A percentile compares a stretch with the other conserved stretches of the same genome.
Evolutionary conservation across 2,113 vertebrate genomes (phyloP).

Genomic region (Lagopus leucura): DNA sequence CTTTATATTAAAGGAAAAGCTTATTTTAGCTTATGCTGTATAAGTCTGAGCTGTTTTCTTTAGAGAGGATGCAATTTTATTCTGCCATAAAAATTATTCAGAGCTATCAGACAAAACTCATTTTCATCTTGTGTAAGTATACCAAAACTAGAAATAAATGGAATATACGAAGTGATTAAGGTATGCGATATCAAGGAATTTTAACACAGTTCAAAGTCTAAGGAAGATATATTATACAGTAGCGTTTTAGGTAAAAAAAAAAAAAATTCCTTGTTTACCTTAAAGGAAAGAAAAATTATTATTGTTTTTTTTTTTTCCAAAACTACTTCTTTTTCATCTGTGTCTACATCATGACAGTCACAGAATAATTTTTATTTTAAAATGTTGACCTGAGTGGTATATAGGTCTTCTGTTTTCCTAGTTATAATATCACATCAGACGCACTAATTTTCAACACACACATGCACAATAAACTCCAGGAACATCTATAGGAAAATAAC

Average conservation of each 20-base stretch:
- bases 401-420: not conserved
- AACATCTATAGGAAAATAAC: not conserved
- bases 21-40: not conserved
- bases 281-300: not conserved
- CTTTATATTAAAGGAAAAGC: not conserved
- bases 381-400: not conserved
- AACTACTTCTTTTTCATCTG: not conserved
- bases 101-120: not conserved
- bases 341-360: not conserved
- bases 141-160: not conserved
- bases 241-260: not conserved
- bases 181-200: not conserved
- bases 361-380: not conserved
- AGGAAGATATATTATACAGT: not conserved
- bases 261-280: not conserved
- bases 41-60: not conserved
- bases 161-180: not conserved
- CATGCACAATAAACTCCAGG: not conserved
- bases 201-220: not conserved
- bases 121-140: not conserved
- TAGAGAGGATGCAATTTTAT: not conserved
- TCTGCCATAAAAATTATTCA: not conserved
- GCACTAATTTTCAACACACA: not conserved
- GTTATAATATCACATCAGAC: not conserved
- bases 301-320: not conserved